phyloP scores from a whole-genome alignment of 2,797 vertebrate genomes.

The Schizopygopsis malacanthus region DNA sequence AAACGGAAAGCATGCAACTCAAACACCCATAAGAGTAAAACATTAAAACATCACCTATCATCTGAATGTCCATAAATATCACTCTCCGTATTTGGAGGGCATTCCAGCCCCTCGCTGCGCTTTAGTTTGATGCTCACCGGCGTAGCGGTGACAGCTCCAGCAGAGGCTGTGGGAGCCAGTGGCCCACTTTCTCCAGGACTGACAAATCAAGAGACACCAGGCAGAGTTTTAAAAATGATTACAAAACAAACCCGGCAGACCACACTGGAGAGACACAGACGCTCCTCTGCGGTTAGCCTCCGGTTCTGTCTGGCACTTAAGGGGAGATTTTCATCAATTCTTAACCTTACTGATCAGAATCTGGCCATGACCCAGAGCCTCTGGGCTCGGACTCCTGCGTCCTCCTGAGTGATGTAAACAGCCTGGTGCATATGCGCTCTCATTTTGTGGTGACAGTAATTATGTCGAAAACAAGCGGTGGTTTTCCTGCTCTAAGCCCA shows the following conservation, averaged over 20 bases:
- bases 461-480: conserved; percentile 33
- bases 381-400: conserved; percentile 24
- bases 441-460: conserved; percentile 49
- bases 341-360: conserved; percentile 46
- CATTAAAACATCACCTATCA: not conserved
- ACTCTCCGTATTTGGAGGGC: conserved; percentile 14
- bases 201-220: conserved; percentile 44
- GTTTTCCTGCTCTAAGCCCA: conserved; percentile 19
- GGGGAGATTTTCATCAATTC: conserved; percentile 40
- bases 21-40: not conserved
- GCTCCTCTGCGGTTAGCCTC: conserved; percentile 23
- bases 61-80: conserved; percentile 15
- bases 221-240: conserved; percentile 33
- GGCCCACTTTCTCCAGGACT: conserved; percentile 49
- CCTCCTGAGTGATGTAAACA: conserved; percentile 44
- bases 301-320: conserved; percentile 31
- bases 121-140: conserved; percentile 21
- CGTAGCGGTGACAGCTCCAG: conserved; percentile 38
- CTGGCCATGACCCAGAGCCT: conserved; percentile 32
- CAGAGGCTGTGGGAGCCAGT: conserved; percentile 51
- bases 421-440: conserved; percentile 22
- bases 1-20: not conserved
- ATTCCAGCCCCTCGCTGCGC: conserved; percentile 5
- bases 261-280: conserved; percentile 20
- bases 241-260: conserved; percentile 34